A percentile compares a stretch with the other conserved stretches of the same genome.
phyloP scores from a whole-genome alignment of 2,797 vertebrate genomes.

The Onychomys leucogaster region DNA sequence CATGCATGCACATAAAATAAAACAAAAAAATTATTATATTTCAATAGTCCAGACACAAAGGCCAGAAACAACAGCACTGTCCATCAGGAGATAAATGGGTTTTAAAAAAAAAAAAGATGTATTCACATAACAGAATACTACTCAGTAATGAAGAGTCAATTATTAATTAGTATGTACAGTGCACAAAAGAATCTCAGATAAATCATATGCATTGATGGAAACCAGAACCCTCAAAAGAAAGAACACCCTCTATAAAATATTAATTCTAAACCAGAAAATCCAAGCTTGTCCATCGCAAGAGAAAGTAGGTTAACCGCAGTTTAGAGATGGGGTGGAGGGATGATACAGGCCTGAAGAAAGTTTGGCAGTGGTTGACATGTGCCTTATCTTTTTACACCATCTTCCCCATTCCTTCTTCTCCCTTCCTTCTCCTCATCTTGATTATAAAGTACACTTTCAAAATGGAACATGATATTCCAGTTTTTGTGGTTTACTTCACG shows the following conservation, averaged over 20 bases:
- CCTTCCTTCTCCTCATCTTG: neutral
- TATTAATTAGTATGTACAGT: neutral
- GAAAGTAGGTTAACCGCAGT: neutral
- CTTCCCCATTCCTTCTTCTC: neutral
- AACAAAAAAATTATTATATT: neutral
- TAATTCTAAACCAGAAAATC: slow-evolving; percentile 37
- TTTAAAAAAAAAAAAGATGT: neutral
- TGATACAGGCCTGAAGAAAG: neutral
- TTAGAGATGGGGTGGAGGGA: no score
- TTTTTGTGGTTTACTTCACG: neutral
- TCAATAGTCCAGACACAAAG: neutral
- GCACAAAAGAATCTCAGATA: neutral
- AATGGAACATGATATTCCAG: neutral
- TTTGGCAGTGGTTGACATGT: neutral
- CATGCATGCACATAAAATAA: neutral
- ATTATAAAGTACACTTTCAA: neutral
- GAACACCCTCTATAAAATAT: neutral
- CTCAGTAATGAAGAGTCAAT: neutral
- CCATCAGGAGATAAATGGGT: neutral
- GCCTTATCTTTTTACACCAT: neutral
- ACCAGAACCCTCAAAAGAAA: neutral
- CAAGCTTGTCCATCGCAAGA: neutral
- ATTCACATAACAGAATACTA: neutral
- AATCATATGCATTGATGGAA: neutral
- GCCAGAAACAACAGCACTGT: neutral